Percentiles rank a stretch among this genome's conserved stretches.
These are phyloP conservation scores for Piscicola geometra DNA, from an alignment of 2,888 invertebrate genomes.

Conservation along the genomic window DNA sequence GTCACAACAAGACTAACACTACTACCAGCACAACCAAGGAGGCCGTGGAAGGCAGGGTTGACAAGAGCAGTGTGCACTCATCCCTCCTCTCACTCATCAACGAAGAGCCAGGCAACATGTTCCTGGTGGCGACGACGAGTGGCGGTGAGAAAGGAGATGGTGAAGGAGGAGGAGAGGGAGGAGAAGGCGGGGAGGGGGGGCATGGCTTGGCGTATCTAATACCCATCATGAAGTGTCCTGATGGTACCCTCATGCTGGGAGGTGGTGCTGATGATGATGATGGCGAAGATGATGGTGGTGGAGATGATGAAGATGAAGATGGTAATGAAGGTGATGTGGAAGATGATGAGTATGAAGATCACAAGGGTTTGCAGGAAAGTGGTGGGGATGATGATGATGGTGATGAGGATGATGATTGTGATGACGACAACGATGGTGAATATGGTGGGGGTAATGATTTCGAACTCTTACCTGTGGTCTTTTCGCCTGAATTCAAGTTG, in stretches of 20 bases:
- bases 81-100: conserved; percentile 27
- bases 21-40: neutral
- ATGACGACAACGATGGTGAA: neutral
- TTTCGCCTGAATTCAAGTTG: conserved; percentile 16
- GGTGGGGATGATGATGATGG: neutral
- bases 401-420: neutral
- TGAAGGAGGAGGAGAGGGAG: neutral
- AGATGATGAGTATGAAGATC: neutral
- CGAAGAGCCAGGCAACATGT: conserved; percentile 26
- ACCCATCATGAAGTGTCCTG: conserved; percentile 31
- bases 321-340: neutral
- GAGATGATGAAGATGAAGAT: neutral
- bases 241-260: conserved; percentile 21
- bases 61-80: conserved; percentile 14
- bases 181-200: neutral
- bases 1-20: neutral
- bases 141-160: neutral
- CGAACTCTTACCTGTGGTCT: conserved; percentile 14
- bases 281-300: neutral
- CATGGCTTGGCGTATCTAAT: conserved; percentile 31
- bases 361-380: neutral
- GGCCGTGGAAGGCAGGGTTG: neutral
- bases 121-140: conserved; percentile 22
- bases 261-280: neutral
- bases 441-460: neutral